phyloP scores from a whole-genome alignment of 2,888 invertebrate genomes.

The Eulithis prunata region DNA sequence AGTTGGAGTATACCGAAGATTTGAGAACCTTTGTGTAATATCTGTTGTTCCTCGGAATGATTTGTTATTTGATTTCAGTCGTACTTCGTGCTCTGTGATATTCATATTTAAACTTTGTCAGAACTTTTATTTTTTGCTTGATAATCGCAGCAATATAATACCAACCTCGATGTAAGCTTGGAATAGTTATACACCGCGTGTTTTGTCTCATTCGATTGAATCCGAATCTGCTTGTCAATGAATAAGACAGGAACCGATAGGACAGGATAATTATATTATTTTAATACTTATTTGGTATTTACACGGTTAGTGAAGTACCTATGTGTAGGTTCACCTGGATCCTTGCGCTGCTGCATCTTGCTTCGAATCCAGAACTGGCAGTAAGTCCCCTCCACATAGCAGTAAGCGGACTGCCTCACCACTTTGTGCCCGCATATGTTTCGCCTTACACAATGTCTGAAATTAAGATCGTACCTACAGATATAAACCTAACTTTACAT shows the following conservation, averaged over 20 bases:
- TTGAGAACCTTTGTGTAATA: background rate
- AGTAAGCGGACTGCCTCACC: conserved; percentile 93
- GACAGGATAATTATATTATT: too few species aligned
- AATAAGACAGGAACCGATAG: too few species aligned
- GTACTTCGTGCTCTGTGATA: background rate
- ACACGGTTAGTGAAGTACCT: conserved; percentile 75
- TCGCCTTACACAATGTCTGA: conserved; percentile 89
- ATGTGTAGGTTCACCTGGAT: conserved; percentile 79
- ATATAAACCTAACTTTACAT: background rate
- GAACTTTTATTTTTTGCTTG: too few species aligned
- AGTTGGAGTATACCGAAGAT: background rate
- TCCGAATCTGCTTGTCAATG: too few species aligned
- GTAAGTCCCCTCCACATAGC: conserved; percentile 91
- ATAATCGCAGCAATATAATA: too few species aligned
- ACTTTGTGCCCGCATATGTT: conserved; percentile 91
- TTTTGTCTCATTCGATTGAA: too few species aligned
- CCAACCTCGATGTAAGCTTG: too few species aligned
- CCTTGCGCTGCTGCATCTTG: conserved; percentile 75
- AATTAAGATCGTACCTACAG: conserved; percentile 1
- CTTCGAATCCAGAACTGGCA: conserved; percentile 89
- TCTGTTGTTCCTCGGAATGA: background rate
- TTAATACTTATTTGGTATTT: background rate
- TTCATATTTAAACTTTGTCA: too few species aligned
- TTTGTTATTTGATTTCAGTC: background rate
- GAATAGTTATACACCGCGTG: too few species aligned